These are phyloP conservation scores for Diarsia mendica DNA, from an alignment of 2,888 invertebrate species.

Conservation along the genomic window DNA sequence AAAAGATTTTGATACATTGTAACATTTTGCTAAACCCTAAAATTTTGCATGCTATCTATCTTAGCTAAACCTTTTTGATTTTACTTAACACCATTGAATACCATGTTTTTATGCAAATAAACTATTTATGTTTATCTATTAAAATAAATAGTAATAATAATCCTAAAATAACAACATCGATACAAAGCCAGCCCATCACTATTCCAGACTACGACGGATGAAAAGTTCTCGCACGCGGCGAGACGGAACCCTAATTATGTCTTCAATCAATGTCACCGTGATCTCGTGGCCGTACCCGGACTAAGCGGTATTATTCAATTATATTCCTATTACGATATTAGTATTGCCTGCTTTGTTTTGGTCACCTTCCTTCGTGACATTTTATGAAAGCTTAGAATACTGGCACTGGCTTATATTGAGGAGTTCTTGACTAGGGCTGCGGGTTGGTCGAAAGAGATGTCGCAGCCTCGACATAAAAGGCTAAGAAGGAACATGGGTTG, in stretches of 20 bases:
- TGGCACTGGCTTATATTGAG: background rate
- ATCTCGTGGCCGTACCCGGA: slow-evolving; percentile 14
- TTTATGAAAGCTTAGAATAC: background rate
- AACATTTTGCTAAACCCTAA: too few relatives aligned
- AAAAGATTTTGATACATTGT: too few relatives aligned
- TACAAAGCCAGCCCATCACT: slow-evolving; percentile 25
- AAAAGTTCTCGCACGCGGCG: slow-evolving; percentile 40
- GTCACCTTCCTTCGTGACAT: background rate
- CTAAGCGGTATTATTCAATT: slow-evolving; percentile 44
- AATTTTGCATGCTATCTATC: too few relatives aligned
- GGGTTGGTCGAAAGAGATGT: too few relatives aligned
- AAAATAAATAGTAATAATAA: background rate
- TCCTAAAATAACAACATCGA: slow-evolving; percentile 31
- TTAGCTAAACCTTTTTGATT: too few relatives aligned
- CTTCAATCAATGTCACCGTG: slow-evolving; percentile 60
- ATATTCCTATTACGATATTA: slow-evolving; percentile 20
- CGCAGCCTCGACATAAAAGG: too few relatives aligned
- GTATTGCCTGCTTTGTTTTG: slow-evolving; percentile 9
- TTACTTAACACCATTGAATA: too few relatives aligned
- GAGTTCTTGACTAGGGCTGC: too few relatives aligned
- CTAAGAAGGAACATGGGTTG: too few relatives aligned
- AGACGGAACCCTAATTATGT: slow-evolving; percentile 52
- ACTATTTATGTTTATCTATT: too few relatives aligned
- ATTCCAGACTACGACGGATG: slow-evolving; percentile 14
- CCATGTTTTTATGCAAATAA: too few relatives aligned